These are phyloP conservation scores for Drepanosiphum platanoidis DNA, from an alignment of 2,888 invertebrate genomes.

Conservation along the genomic window DNA sequence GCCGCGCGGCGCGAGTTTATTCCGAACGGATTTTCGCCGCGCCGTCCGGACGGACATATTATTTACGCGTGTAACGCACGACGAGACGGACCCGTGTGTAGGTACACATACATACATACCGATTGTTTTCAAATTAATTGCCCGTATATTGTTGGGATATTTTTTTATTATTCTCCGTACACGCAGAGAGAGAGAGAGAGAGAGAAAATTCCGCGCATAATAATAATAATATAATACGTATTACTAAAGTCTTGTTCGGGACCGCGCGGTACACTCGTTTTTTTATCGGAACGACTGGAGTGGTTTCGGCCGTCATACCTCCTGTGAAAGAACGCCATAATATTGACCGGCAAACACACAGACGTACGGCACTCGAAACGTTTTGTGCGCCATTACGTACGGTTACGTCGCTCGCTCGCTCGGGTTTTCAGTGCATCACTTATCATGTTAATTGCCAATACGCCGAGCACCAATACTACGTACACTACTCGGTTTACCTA, in stretches of 20 bases:
- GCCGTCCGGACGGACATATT: not conserved
- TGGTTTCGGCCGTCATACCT: constrained; percentile 39
- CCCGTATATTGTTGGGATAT: not conserved
- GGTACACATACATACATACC: not conserved
- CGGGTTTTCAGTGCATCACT: constrained; percentile 39
- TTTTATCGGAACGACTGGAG: constrained; percentile 5
- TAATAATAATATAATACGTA: constrained; percentile 32
- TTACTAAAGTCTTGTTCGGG: not conserved
- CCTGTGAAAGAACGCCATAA: constrained; percentile 9
- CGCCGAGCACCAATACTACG: constrained; percentile 2
- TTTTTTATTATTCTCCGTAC: too few species aligned
- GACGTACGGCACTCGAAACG: constrained; percentile 31
- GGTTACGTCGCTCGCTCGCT: constrained; percentile 17
- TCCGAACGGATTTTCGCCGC: not conserved
- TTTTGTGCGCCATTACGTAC: not conserved
- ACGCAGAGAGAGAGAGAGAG: not conserved
- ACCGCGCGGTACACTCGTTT: constrained; percentile 2
- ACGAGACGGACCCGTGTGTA: not conserved
- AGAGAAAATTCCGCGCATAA: constrained; percentile 14
- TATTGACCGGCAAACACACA: constrained; percentile 30
- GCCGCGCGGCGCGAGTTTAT: not conserved
- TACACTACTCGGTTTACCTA: not conserved
- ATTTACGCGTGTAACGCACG: not conserved
- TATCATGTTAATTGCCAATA: constrained; percentile 29
- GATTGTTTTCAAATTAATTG: constrained; percentile 51